Base-by-base conservation (phyloP, 37 sponge, comb jelly and placozoan species). In the Halisarca cf. caerulea region DNA sequence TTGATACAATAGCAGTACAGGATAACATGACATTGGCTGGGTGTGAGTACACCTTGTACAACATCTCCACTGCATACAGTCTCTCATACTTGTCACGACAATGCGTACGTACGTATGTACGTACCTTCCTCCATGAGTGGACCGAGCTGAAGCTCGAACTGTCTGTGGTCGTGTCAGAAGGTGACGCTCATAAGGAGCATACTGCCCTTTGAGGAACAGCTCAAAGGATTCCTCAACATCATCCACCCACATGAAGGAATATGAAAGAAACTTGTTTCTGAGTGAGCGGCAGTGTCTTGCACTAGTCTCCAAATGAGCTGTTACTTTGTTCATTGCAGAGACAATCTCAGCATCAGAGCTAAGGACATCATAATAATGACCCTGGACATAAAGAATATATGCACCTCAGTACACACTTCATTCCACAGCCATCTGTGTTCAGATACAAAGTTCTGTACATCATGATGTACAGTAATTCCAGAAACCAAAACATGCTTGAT, bases 201-300 rank as follows among this genome's bases (percentile, higher is more conserved):
- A 74, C 82, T 71, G 47, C 15, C 94, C 94, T 18, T 42, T 73
- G 35, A 94, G 78, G 79, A 94, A 94, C n/a, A 70, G 83, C 21
- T 58, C 36, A 64, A 94, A 94, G 27, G 94, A 89, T 4, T 59
- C 53, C 78, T 71, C 32, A 6, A 94, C 91, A 47, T 94, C 94
- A 43, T 94, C 85, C 66, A 88, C 91, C 94, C 94, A 94, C 24
- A 94, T 82, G 44, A 94, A 94, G 41, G 71, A 66, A 78, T 85
- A 90, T 42, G 64, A n/a, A 0, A 89, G 58, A 47, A 93, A 93
- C 74, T 77, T 70, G 64, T 89, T 89, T 20, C 85, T 42, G 42
- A 93, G 78, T 0, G 90, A 89, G 87, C 88, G 91, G 45, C 91
- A 87, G 36, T 91, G 88, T 33, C 92, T 84, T 8, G 92, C 78